Evolutionary conservation across 2,797 vertebrate genomes (phyloP).

Genomic region (Hephaestus fuliginosus): DNA sequence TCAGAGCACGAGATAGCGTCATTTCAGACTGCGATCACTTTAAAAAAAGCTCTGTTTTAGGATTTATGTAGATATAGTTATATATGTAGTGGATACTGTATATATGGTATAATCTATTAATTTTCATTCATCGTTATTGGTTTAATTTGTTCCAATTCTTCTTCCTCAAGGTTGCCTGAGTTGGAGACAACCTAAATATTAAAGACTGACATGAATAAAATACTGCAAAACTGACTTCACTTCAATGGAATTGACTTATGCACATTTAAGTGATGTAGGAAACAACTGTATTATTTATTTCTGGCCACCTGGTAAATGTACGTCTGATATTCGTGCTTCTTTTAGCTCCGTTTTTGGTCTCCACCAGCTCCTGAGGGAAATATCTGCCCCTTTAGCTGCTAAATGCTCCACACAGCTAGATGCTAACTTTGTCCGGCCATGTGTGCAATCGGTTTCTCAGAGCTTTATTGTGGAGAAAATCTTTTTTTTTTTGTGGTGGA

Average conservation of each 20-base stretch:
- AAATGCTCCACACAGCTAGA: background rate
- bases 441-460: background rate
- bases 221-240: background rate
- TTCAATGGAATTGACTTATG: background rate
- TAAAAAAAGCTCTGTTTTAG: slow-evolving; percentile 25
- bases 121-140: background rate
- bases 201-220: background rate
- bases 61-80: slow-evolving; percentile 6
- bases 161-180: background rate
- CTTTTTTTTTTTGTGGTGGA: background rate
- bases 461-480: background rate
- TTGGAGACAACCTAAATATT: background rate
- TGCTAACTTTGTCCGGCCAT: background rate
- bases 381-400: no score
- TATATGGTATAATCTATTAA: background rate
- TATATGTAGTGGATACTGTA: background rate
- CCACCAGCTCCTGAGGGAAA: background rate
- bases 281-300: background rate
- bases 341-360: background rate
- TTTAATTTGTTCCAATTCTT: slow-evolving; percentile 3
- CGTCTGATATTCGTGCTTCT: background rate
- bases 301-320: background rate
- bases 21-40: slow-evolving; percentile 28
- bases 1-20: slow-evolving; percentile 22
- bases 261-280: background rate